Evolutionary conservation across 2,113 vertebrate genomes (phyloP), one percentile per base, ranked within the genome.

Genomic region (Urocolius indicus): DNA sequence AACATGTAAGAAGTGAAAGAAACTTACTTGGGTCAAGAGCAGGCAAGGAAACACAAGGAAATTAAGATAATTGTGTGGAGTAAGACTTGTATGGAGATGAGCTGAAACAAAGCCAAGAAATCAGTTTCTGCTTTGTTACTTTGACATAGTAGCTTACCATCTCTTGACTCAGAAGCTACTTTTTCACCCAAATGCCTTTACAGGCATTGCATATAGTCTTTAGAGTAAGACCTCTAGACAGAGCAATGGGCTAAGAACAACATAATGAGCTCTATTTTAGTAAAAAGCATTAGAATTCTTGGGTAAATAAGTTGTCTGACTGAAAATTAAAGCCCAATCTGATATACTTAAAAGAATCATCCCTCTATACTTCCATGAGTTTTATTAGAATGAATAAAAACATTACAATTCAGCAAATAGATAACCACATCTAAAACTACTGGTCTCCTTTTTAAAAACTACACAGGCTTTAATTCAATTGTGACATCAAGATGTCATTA

Each of bases 401-500:
- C 16, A 58, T 65, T 78, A 45, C 79, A 92, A 96, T 65, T 71
- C 73, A 89, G 36, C 19, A 94, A 87, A 90, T 11, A 81, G 69
- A 87, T 69, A 91, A 61, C 27, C 23, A 46, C 43, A 78, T 86
- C 34, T 77, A 86, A 92, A 97, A 94, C 51, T 55, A 86, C 45
- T 45, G 16, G 18, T 87, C 19, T 90, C 26, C 13, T 54, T 34
- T 63, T 74, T 75, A 62, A 17, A 66, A 90, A 48, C 54, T 73
- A 85, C 93, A 87, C 63, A 92, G 43, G 57, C 48, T 90, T 91
- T 78, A 96, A 94, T 96, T 91, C 80, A 84, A 84, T 52, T 78
- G 79, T 96, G 82, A 95, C 90, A 96, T 86, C 63, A 72, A 96
- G 48, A 93, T 89, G 80, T 81, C 92, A 87, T 82, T 93, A 96